Evolutionary conservation across 2,888 invertebrate genomes (phyloP), one percentile per base, ranked within the genome.

Genomic region (Tiliacea citrago): DNA sequence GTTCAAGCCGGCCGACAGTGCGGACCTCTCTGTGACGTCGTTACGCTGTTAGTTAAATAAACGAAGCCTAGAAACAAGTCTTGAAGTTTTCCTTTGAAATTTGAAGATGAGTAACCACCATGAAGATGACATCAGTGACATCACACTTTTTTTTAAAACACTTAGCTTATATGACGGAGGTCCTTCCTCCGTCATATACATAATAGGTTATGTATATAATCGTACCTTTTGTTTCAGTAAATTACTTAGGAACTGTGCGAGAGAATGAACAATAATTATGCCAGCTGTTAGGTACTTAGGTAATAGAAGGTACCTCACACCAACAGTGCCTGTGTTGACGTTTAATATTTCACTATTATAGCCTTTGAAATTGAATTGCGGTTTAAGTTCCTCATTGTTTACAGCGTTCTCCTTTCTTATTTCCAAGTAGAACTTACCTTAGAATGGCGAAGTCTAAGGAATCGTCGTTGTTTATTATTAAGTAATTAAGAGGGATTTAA

Each of bases 261-360:
- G 18, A 68, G n/a, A 65, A 80, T 84, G 55, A 73, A 66, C 39
- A 47, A 16, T 16, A 53, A 80, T 53, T 57, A 12, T 80, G 39
- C 12, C 29, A 18, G 29, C n/a, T 21, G 45, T 71, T 47, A 10
- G 9, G 16, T 58, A 39, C 49, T 57, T 12, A 29, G 3, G 29
- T 29, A 65, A 70, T 29, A 35, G 7, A 16, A 24, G 21, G 35
- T 42, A 42, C 55, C 57, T 55, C 53, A 21, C n/a, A 53, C 49
- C 49, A 57, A 39, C 39, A 42, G 0, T 12, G 29, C 9, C 47
- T 83, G 68, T 58, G 71, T 63, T 83, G 68, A 53, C 39, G 21
- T 57, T 79, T 79, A 51, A 71, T 35, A 69, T 63, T 78, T 49
- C 2, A 68, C 12, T 68, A 1, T n/a, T 21, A 18, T 68, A 58